phyloP scores from a whole-genome alignment of 2,797 vertebrate genomes.

The Apogon hyalosoma region DNA sequence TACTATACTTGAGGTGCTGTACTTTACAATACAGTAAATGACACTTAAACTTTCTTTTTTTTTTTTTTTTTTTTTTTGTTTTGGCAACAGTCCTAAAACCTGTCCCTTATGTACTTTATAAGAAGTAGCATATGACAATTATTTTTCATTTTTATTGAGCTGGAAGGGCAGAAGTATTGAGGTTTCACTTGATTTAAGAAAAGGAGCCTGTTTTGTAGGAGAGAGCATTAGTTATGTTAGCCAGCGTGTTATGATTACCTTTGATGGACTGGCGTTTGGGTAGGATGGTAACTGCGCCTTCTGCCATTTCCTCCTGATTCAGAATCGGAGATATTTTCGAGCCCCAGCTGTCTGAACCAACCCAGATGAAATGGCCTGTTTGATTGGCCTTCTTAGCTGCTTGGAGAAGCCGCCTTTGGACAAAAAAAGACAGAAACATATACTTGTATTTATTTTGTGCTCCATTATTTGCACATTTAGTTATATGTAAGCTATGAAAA shows the following conservation, averaged over 20 bases:
- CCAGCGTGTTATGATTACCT: conserved; percentile 80
- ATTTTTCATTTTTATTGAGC: too few relatives aligned
- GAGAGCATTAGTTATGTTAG: neutral
- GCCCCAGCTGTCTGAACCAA: conserved; percentile 97
- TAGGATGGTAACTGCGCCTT: conserved; percentile 93
- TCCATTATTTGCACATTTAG: conserved; percentile 4
- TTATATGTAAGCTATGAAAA: neutral
- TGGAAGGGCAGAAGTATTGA: neutral
- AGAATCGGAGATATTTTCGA: conserved; percentile 93
- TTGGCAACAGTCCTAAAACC: too few relatives aligned
- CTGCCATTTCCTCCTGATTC: conserved; percentile 93
- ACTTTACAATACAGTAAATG: too few relatives aligned
- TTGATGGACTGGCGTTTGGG: conserved; percentile 92
- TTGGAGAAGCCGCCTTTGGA: conserved; percentile 89
- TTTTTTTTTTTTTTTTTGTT: too few relatives aligned
- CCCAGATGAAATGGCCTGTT: conserved; percentile 96
- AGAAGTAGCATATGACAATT: too few relatives aligned
- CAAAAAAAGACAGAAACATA: conserved; percentile 22
- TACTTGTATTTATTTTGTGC: conserved; percentile 4
- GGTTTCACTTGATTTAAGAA: neutral
- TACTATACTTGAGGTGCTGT: neutral
- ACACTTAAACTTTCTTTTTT: too few relatives aligned
- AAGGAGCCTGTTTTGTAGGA: neutral
- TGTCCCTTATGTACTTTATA: too few relatives aligned
- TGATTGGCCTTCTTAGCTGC: conserved; percentile 93